A percentile compares a stretch with the other conserved stretches of the same genome.
These are phyloP conservation scores for Phyllopteryx taeniolatus DNA, from an alignment of 2,113 vertebrate genomes.

Conservation along the genomic window DNA sequence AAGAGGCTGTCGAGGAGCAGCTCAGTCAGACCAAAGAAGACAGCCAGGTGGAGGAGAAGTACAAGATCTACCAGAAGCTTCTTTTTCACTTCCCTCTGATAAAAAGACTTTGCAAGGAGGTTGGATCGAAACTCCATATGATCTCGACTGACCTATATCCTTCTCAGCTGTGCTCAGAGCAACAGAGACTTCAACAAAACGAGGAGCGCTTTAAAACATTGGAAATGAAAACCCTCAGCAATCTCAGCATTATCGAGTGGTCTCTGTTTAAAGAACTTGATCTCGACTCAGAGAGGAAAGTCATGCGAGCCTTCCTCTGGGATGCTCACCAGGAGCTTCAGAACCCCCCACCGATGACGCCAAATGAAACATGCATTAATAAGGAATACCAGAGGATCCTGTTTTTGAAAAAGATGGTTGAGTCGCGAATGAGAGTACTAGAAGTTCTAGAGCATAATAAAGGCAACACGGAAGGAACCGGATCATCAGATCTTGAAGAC, in stretches of 20 bases:
- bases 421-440: slow-evolving; percentile 68
- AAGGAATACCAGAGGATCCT: slow-evolving; percentile 70
- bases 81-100: slow-evolving; percentile 71
- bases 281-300: slow-evolving; percentile 63
- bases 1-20: slow-evolving; percentile 67
- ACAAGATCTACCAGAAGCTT: slow-evolving; percentile 71
- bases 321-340: slow-evolving; percentile 69
- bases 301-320: slow-evolving; percentile 61
- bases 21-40: slow-evolving; percentile 56
- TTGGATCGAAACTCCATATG: slow-evolving; percentile 62
- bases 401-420: slow-evolving; percentile 70
- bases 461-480: slow-evolving; percentile 32
- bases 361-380: slow-evolving; percentile 60
- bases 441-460: slow-evolving; percentile 56
- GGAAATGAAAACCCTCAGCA: slow-evolving; percentile 61
- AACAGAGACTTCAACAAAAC: slow-evolving; percentile 64
- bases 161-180: slow-evolving; percentile 72
- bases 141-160: slow-evolving; percentile 69
- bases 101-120: slow-evolving; percentile 65
- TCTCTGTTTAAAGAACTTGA: slow-evolving; percentile 58
- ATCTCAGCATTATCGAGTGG: slow-evolving; percentile 64
- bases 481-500: slow-evolving; percentile 45
- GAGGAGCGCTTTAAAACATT: slow-evolving; percentile 60
- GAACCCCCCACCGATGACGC: slow-evolving; percentile 57
- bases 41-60: slow-evolving; percentile 49